Evolutionary conservation across 92 coral and sea anemone genomes (phyloP), one percentile per base, ranked within the genome.

Genomic region (Hydrozoanthus gracilis): DNA sequence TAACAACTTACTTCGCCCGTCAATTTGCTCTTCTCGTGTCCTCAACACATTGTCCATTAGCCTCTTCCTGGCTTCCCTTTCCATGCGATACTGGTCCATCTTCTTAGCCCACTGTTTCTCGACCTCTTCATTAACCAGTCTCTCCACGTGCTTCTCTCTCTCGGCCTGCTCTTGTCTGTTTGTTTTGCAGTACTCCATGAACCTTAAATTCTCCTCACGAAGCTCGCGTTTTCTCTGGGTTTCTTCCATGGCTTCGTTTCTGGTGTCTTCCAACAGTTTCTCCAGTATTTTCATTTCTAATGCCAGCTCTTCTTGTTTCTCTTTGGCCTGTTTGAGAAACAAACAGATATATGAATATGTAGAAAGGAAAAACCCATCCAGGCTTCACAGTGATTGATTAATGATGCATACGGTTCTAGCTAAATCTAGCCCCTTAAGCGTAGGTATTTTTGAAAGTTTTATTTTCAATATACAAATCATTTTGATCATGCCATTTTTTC

Each of bases 31-130:
- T 72, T 93, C 87, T 71, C 99, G 91, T 11, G 95, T 87, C 16
- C 90, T 91, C 88, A 97, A 84, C 51, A 97, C 99, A 79, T 92
- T 95, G 50, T 93, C 92, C 95, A 97, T 76, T 52, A 97, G 93
- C 45, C 92, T 92, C 83, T 88, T 78, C 27, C 98, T 91, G 2
- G 99, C 99, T 20, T 89, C 97, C 75, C 97, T 84, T 79, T 97
- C 99, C 78, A 87, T 69, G 48, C 87, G 91, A 89, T 95, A 91
- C 88, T 93, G 96, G 4, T 92, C 82, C 83, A 89, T 86, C 60
- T 89, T 95, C 83, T 93, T 94, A 2, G 94, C 93, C 99, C 98
- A 97, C 58, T 97, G 94, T 84, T 93, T 91, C 73, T 97, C 99
- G 18, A 97, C 99, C 70, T 97, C 97, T 2, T 92, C 93, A 69